phyloP scores from a whole-genome alignment of 2,888 invertebrate species.

The Anarsia innoxiella region DNA sequence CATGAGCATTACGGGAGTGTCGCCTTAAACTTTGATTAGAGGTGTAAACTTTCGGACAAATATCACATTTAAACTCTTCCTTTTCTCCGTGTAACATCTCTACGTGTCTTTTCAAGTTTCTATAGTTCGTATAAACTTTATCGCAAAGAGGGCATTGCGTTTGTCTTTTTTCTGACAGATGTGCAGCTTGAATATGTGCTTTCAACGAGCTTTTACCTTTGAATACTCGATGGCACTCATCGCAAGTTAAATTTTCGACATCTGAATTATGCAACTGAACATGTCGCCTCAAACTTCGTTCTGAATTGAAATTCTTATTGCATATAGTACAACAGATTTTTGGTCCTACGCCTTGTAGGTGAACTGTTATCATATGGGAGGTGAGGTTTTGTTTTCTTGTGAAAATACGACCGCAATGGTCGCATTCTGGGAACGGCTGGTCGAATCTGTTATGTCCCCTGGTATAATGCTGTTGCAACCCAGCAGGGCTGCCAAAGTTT shows the following conservation, averaged over 20 bases:
- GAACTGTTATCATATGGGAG: conserved; percentile 55
- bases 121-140: conserved; percentile 43
- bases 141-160: conserved; percentile 43
- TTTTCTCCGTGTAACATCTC: conserved; percentile 47
- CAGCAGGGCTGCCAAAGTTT: conserved; percentile 42
- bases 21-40: conserved; percentile 49
- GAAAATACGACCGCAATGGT: conserved; percentile 52
- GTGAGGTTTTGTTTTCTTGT: conserved; percentile 55
- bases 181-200: conserved; percentile 41
- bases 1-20: conserved; percentile 36
- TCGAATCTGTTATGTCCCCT: conserved; percentile 47
- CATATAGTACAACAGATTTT: conserved; percentile 41
- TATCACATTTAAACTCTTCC: conserved; percentile 36
- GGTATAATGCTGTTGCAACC: conserved; percentile 38
- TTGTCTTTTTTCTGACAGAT: conserved; percentile 25
- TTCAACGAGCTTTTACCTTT: conserved; percentile 41
- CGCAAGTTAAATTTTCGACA: conserved; percentile 41
- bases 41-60: conserved; percentile 53
- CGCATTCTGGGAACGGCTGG: conserved; percentile 52
- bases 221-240: conserved; percentile 42
- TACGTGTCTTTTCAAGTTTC: conserved; percentile 47
- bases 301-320: conserved; percentile 43
- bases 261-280: conserved; percentile 46
- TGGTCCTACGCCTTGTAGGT: conserved; percentile 36
- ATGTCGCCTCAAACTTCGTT: conserved; percentile 49